Evolutionary conservation across 2,797 vertebrate species (phyloP).

Genomic region (Amniataba percoides): DNA sequence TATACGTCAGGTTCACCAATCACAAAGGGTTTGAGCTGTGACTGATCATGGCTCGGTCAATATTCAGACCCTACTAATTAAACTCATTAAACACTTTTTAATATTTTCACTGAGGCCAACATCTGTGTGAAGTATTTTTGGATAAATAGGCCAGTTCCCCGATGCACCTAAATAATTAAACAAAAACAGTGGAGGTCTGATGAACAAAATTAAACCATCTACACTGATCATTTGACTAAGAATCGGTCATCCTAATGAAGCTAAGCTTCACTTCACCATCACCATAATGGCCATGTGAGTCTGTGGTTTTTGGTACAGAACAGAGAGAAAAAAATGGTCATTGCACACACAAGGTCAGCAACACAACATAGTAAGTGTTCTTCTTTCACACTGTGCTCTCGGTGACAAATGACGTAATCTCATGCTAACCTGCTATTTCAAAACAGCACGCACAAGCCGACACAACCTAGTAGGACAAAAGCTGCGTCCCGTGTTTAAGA

Average conservation of each 20-base stretch:
- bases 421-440: conserved; percentile 31
- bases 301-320: background rate
- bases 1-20: background rate
- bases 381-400: conserved; percentile 14
- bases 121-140: background rate
- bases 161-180: background rate
- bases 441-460: conserved; percentile 23
- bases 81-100: background rate
- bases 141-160: background rate
- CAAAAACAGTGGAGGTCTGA: background rate
- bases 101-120: background rate
- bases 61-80: background rate
- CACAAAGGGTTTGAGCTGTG: conserved; percentile 8
- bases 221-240: conserved; percentile 1
- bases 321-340: background rate
- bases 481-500: conserved; percentile 27
- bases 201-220: background rate
- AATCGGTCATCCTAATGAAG: conserved; percentile 2
- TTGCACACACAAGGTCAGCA: background rate
- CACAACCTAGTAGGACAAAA: conserved; percentile 39
- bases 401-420: conserved; percentile 32
- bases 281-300: background rate
- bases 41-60: background rate
- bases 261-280: background rate
- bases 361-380: background rate